A percentile compares a stretch with the other conserved stretches of the same genome.
Evolutionary conservation across 1,140 invertebrate species (phyloP).

Genomic region (Drosophila yakuba): DNA sequence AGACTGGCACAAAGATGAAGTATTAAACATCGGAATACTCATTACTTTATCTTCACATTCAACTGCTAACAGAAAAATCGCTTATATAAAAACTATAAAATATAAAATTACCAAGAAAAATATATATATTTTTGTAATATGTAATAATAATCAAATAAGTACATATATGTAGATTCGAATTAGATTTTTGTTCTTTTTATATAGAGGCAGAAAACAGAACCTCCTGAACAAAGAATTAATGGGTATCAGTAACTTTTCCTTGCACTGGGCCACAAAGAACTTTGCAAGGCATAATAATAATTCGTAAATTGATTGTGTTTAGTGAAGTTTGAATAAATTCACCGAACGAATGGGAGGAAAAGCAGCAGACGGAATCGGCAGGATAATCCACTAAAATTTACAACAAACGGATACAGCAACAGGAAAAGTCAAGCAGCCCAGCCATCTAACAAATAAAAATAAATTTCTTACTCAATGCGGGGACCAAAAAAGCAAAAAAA

Average conservation of each 20-base stretch:
- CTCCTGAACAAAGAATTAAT: background rate
- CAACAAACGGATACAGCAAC: slow-evolving; percentile 82
- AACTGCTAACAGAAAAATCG: too few relatives aligned
- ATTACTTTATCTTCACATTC: background rate
- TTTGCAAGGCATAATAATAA: slow-evolving; percentile 70
- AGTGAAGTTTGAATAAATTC: slow-evolving; percentile 83
- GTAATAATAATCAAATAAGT: too few relatives aligned
- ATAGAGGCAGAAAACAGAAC: background rate
- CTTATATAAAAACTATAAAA: too few relatives aligned
- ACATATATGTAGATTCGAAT: too few relatives aligned
- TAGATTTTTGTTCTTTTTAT: too few relatives aligned
- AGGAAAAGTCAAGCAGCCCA: slow-evolving; percentile 68
- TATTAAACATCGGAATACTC: background rate
- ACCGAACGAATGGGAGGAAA: slow-evolving; percentile 42
- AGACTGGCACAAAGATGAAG: background rate
- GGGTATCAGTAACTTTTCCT: slow-evolving; percentile 26
- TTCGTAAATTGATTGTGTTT: slow-evolving; percentile 83
- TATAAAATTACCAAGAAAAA: too few relatives aligned
- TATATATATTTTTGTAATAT: too few relatives aligned
- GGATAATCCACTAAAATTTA: slow-evolving; percentile 84
- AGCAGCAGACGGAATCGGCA: slow-evolving; percentile 53
- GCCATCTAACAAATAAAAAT: slow-evolving; percentile 80
- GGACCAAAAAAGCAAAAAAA: slow-evolving; percentile 7
- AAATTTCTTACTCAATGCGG: slow-evolving; percentile 61
- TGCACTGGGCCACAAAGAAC: slow-evolving; percentile 32